Conservation (phyloP, 2,113 vertebrate genomes). For the Callaeas wilsoni region DNA sequence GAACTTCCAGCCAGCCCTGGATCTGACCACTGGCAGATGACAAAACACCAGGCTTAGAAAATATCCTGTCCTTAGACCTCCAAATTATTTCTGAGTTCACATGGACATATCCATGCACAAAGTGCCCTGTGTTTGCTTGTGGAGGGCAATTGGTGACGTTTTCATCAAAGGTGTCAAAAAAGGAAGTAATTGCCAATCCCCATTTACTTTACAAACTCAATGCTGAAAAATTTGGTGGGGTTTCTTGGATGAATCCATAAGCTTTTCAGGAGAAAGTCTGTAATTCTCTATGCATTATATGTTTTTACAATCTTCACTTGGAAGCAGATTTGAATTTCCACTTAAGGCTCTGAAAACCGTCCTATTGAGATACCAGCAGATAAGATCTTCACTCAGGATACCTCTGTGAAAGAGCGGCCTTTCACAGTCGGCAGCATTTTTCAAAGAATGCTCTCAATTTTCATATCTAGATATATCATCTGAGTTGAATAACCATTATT, state of each 20-base stretch:
- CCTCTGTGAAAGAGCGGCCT: conserved; percentile 58
- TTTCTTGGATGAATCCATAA: not conserved
- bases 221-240: not conserved
- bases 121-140: not conserved
- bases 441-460: conserved; percentile 65
- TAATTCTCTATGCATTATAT: conserved; percentile 39
- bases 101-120: accelerated
- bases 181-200: accelerated
- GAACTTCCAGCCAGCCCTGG: not conserved
- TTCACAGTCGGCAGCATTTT: conserved; percentile 57
- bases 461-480: conserved; percentile 62
- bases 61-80: not conserved
- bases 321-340: conserved; percentile 65
- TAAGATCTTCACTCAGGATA: conserved; percentile 63
- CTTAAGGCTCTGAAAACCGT: conserved; percentile 59
- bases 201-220: not conserved
- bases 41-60: not conserved
- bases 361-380: conserved; percentile 56
- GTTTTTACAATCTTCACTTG: conserved; percentile 58
- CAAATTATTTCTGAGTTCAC: not conserved
- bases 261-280: not conserved
- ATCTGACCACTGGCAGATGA: not conserved
- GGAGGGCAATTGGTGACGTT: not conserved
- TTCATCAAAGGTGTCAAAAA: not conserved
- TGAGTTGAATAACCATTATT: conserved; percentile 68